Conservation (phyloP, 2,888 invertebrate genomes). For the Drosophila planitibia region DNA sequence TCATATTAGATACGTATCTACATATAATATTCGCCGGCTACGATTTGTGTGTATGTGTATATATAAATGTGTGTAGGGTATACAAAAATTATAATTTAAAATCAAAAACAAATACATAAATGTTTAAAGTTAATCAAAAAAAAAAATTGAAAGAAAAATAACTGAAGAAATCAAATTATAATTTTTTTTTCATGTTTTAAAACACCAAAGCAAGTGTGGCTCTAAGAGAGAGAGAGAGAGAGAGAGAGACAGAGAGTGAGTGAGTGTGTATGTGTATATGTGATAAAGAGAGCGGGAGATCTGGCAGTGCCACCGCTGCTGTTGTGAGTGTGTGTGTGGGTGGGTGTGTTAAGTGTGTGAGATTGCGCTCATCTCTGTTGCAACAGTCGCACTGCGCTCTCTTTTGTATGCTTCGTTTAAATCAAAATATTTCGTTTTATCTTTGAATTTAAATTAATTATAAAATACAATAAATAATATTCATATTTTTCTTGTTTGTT, state of each 20-base stretch:
- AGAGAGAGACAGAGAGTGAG: not conserved
- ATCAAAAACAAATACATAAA: constrained; percentile 30
- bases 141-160: constrained; percentile 5
- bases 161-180: constrained; percentile 29
- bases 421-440: constrained; percentile 37
- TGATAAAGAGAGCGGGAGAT: constrained; percentile 13
- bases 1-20: constrained; percentile 33
- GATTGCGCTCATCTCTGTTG: constrained; percentile 35
- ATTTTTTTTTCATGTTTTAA: constrained; percentile 9
- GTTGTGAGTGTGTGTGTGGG: constrained; percentile 10
- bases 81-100: constrained; percentile 28
- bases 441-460: constrained; percentile 67
- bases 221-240: constrained; percentile 14
- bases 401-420: constrained; percentile 46
- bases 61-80: constrained; percentile 13
- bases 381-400: constrained; percentile 35
- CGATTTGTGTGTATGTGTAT: constrained; percentile 5
- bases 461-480: constrained; percentile 77
- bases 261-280: not conserved
- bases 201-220: constrained; percentile 15
- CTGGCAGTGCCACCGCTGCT: constrained; percentile 5
- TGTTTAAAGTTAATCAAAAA: constrained; percentile 8
- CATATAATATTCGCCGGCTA: constrained; percentile 32
- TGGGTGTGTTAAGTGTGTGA: constrained; percentile 13
- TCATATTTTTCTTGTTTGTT: constrained; percentile 35